Evolutionary conservation across 2,888 invertebrate genomes (phyloP), one percentile per base, ranked within the genome.

Genomic region (Phalangium opilio): DNA sequence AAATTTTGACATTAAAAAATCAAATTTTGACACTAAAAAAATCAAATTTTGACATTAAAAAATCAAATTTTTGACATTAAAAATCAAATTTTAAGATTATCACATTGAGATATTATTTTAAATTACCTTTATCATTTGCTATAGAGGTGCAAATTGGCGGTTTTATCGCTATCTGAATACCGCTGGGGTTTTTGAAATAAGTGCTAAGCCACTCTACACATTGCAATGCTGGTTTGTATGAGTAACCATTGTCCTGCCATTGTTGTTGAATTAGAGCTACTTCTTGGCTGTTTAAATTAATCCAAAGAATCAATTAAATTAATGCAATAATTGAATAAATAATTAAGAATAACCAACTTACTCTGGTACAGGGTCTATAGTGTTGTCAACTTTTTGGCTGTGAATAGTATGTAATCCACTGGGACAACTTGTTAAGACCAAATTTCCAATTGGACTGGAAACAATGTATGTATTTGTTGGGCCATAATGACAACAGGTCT

Each of bases 161-260:
- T 19, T n/a, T 19, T 7, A 2, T n/a, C 12, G n/a, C 1, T 8
- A 17, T 41, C 2, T n/a, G 4, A 19, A 3, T n/a, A 15, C 10
- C 7, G 12, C 18, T 1, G 8, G 41, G 18, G 12, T 18, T 19
- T 17, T 15, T 19, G 41, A 41, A 41, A 17, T 41, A 41, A n/a
- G 12, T 17, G 14, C 18, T 19, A 10, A 41, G 12, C 41, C 41
- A 41, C 17, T 41, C 41, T 18, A 3, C 18, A 19, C 18, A 18
- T 19, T 17, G 17, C 8, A 41, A 12, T 10, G 41, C 41, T 10
- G 41, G 41, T 41, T 41, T 41, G 41, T 41, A 41, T 8, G 41
- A 17, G 19, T 41, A 41, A 17, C 41, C 41, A 41, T 41, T 41
- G 19, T 41, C 41, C 14, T 12, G n/a, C 41, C 41, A 41, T 19